phyloP scores from a whole-genome alignment of 2,797 vertebrate genomes.

The Eulemur coronatus region DNA sequence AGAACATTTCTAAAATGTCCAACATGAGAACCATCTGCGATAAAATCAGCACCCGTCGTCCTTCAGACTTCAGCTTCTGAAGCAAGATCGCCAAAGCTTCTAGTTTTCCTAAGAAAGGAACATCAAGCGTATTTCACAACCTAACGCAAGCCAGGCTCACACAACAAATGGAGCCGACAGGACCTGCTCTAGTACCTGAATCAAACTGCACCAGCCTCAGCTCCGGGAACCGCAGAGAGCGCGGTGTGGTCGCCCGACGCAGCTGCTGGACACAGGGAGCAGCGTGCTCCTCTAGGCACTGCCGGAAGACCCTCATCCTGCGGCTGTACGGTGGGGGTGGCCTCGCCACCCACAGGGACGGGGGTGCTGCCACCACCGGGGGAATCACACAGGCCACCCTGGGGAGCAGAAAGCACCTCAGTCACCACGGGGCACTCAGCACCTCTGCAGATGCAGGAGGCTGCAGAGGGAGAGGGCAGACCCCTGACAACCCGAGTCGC shows the following conservation, averaged over 20 bases:
- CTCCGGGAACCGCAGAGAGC: conserved; percentile 90
- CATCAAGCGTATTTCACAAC: rapidly evolving
- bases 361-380: conserved; percentile 90
- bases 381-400: conserved; percentile 93
- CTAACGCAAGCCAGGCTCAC: neutral
- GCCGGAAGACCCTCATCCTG: conserved; percentile 86
- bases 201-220: conserved; percentile 94
- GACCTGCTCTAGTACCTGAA: conserved; percentile 88
- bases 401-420: conserved; percentile 20
- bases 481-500: neutral
- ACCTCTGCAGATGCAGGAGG: neutral
- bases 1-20: conserved; percentile 90
- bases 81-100: conserved; percentile 95
- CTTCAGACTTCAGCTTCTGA: conserved; percentile 93
- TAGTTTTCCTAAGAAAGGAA: conserved; percentile 90
- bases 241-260: conserved; percentile 83
- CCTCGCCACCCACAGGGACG: conserved; percentile 89
- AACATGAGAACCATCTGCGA: conserved; percentile 92
- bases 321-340: conserved; percentile 90
- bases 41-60: conserved; percentile 93
- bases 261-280: conserved; percentile 87
- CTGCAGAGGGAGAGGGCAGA: neutral
- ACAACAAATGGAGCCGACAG: rapidly evolving
- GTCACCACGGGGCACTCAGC: neutral
- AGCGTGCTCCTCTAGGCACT: conserved; percentile 84